Evolutionary conservation across 2,113 vertebrate species (phyloP), one percentile per base, ranked within the genome.

Genomic region (Platichthys flesus): DNA sequence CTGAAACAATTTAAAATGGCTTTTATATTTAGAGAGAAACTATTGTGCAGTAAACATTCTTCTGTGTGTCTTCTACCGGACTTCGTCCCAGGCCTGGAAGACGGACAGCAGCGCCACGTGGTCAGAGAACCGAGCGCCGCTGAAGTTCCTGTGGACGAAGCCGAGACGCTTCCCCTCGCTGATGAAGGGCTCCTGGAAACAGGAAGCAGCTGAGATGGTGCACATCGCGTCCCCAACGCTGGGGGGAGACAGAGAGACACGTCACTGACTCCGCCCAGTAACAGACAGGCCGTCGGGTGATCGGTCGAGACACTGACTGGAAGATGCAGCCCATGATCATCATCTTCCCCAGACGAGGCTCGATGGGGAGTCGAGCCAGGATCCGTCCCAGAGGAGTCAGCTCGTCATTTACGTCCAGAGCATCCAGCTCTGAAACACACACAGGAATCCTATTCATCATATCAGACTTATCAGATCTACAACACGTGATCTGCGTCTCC

Each of bases 291-390:
- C 20, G 51, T 20, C 49, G 20, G 15, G 1, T 51, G 49, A 51
- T 6, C n/a, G 18, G 49, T 51, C 5, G 18, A 28, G 16, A 0
- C 1, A 95, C 96, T 93, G 88, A 99, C 97, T 96, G 93, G 90
- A 99, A 97, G 85, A 98, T 98, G 84, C 97, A 99, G 57, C 97
- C 97, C 96, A 98, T 98, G 88, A 99, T 98, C 97, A 98, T 98
- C 97, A 99, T 98, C 92, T 99, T 99, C 79, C 98, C 98, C 68
- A 99, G 93, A 0, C 96, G 97, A 81, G 97, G 97, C 57, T 99
- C 97, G 72, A 98, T 99, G 60, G 98, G 97, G 56, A 99, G 95
- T 31, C 94, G 96, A 67, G 97, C 97, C 60, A 98, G 93, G 77
- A 99, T 96, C 82, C 97, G 94, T 6, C 98, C 97, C 76, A 99